A percentile compares a stretch with the other conserved stretches of the same genome.
These are phyloP conservation scores for Agrotis ipsilon DNA, from an alignment of 2,888 invertebrate genomes.

Conservation along the genomic window DNA sequence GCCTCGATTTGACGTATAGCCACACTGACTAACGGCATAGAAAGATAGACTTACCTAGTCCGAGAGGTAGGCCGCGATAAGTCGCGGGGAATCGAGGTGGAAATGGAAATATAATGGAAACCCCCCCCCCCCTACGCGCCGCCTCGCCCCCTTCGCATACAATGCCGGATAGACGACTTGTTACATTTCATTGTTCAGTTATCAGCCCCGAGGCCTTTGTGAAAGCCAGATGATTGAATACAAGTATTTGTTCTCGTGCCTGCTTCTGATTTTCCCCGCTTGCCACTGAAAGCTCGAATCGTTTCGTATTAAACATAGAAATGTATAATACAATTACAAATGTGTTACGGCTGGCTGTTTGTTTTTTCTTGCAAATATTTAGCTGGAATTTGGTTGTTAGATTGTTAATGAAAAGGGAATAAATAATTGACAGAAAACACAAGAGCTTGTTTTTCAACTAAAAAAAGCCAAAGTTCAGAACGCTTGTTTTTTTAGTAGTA, in stretches of 20 bases:
- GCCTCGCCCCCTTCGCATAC: constrained; percentile 77
- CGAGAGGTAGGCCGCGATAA: constrained; percentile 90
- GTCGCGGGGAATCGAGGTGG: constrained; percentile 89
- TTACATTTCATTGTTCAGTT: constrained; percentile 91
- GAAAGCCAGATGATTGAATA: constrained; percentile 90
- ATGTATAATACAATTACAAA: constrained; percentile 80
- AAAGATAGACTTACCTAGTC: constrained; percentile 90
- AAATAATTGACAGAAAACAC: constrained; percentile 7
- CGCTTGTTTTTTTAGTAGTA: neutral
- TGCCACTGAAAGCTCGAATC: constrained; percentile 85
- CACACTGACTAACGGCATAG: constrained; percentile 87
- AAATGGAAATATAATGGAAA: constrained; percentile 91
- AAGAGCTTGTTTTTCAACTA: neutral
- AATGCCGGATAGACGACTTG: constrained; percentile 91
- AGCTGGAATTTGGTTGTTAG: constrained; percentile 29
- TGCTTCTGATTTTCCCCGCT: constrained; percentile 88
- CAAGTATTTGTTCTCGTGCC: constrained; percentile 90
- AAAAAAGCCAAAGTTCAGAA: neutral
- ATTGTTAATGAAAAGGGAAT: constrained; percentile 28
- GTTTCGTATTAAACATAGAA: constrained; percentile 80
- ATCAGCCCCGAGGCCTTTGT: constrained; percentile 90
- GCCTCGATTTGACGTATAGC: constrained; percentile 79
- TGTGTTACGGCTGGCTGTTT: constrained; percentile 73
- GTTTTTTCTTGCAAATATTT: constrained; percentile 57
- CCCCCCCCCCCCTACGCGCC: constrained; percentile 72